A percentile compares a stretch with the other conserved stretches of the same genome.
phyloP scores from a whole-genome alignment of 2,113 vertebrate genomes.

The Aphyosemion australe region DNA sequence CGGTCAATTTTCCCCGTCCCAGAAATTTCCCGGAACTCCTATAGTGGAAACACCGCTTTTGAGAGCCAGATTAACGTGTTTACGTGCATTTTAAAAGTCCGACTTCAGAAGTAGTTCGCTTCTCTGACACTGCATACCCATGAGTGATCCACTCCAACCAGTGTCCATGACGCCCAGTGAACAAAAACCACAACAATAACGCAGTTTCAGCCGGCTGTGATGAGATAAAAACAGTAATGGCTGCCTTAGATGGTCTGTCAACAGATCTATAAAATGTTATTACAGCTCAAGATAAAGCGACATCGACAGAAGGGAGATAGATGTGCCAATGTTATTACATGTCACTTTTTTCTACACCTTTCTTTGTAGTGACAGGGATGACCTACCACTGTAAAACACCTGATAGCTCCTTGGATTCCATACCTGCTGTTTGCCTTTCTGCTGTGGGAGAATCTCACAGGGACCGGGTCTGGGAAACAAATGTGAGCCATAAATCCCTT shows the following conservation, averaged over 20 bases:
- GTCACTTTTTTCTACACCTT: conserved; percentile 53
- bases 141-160: conserved; percentile 23
- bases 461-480: conserved; percentile 6
- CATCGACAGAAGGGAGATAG: conserved; percentile 46
- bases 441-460: conserved; percentile 5
- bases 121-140: too few species aligned
- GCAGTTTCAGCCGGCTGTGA: conserved; percentile 55
- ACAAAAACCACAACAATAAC: conserved; percentile 69
- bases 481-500: not conserved
- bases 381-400: conserved; percentile 47
- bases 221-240: conserved; percentile 62
- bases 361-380: conserved; percentile 45
- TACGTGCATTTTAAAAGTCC: too few species aligned
- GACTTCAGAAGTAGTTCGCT: too few species aligned
- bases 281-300: conserved; percentile 64
- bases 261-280: conserved; percentile 80
- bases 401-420: conserved; percentile 34
- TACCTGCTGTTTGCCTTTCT: conserved; percentile 19
- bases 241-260: conserved; percentile 63
- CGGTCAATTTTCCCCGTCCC: too few species aligned
- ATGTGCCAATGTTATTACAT: conserved; percentile 49
- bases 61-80: too few species aligned
- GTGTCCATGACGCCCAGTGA: conserved; percentile 42
- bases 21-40: too few species aligned
- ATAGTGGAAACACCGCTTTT: too few species aligned